Conservation (phyloP, 2,113 vertebrate genomes). For the Burhinus bistriatus region DNA sequence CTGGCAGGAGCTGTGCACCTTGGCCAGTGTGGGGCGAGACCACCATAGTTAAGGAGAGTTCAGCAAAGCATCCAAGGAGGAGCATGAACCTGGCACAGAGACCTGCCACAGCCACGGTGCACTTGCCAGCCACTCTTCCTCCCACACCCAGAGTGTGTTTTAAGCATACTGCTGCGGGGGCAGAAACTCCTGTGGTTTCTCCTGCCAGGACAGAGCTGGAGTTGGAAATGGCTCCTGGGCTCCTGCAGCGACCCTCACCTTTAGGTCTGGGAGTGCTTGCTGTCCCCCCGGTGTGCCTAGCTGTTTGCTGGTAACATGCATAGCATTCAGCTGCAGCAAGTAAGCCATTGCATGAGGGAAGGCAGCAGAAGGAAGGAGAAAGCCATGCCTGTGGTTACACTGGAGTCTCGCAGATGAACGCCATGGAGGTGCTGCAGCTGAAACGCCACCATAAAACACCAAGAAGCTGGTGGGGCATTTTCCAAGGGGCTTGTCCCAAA, state of each 20-base stretch:
- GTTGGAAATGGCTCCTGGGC: not conserved
- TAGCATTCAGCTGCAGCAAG: not conserved
- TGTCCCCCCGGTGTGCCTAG: not conserved
- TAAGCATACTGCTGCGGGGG: not conserved
- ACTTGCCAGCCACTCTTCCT: not conserved
- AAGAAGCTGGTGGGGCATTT: not conserved
- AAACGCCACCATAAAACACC: not conserved
- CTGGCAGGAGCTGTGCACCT: not conserved
- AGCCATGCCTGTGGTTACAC: not conserved
- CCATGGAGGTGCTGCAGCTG: not conserved
- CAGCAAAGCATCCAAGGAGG: not conserved
- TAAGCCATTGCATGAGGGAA: not conserved
- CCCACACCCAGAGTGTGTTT: not conserved
- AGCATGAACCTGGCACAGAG: too few relatives aligned
- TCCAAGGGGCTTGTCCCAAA: not conserved
- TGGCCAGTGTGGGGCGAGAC: accelerated
- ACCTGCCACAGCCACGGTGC: not conserved
- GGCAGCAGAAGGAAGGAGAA: not conserved
- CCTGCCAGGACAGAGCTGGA: not conserved
- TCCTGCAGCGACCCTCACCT: not conserved
- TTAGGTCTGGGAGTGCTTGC: accelerated
- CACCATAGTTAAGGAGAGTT: not conserved
- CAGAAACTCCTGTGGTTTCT: not conserved
- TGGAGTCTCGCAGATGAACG: not conserved
- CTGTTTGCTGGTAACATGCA: accelerated